Base-by-base conservation (phyloP, 2,888 invertebrate genomes). In the Miltochrista miniata region DNA sequence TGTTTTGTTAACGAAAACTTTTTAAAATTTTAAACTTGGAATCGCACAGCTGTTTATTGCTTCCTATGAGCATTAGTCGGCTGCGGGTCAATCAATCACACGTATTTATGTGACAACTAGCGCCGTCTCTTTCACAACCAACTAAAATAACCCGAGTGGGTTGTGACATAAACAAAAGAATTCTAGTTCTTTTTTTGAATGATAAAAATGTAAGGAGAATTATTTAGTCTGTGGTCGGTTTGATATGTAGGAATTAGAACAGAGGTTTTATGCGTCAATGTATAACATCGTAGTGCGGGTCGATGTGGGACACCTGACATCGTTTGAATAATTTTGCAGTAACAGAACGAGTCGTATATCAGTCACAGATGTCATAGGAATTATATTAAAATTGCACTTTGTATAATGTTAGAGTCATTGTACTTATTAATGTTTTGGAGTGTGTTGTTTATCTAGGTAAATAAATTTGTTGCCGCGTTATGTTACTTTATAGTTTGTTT, bases 11-110 rank as follows among this genome's bases (percentile, higher is more conserved):
- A 39, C 56, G 43, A 56, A 55, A 54, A 65, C 45, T 63, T 60
- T 55, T 55, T 45, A 52, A 52, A 60, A 57, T 61, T 68, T 33
- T 64, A 52, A 63, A 46, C 52, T 51, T 30, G 54, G 54, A 64
- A 67, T 56, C 42, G 63, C 65, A 65, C 90, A 88, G 87, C 87
- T 90, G 89, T 88, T 89, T 87, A 89, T 86, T 76, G 82, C 81
- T 87, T 86, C 85, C 85, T 84, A 81, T 79, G 74, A 80, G 74
- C 87, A 87, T 86, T 84, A 85, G 85, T 79, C 65, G 83, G 76
- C 81, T 89, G 87, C 85, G 86, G 88, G 87, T 79, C 87, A 84
- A 90, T 90, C 90, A 87, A 90, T 90, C 90, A 89, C 83, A 70
- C 59, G 77, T 83, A 81, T 87, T 89, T 89, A 89, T 88, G 87